Evolutionary conservation across 2,113 vertebrate genomes (phyloP), one percentile per base, ranked within the genome.

Genomic region (Bos javanicus): DNA sequence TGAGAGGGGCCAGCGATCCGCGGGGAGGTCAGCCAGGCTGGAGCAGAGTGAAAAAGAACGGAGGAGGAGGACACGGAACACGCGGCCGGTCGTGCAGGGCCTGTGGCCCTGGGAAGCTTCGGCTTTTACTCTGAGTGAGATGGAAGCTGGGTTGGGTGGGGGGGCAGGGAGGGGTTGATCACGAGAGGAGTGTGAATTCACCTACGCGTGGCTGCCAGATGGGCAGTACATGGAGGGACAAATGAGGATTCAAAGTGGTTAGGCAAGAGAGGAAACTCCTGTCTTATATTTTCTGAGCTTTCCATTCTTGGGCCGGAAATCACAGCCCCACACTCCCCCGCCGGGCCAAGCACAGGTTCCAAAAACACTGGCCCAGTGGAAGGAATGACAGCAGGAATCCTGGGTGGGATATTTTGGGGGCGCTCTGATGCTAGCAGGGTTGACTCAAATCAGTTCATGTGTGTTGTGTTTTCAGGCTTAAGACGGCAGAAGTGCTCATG

Each of bases 311-410:
- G 80, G 46, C 30, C 52, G 13, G 39, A 80, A 87, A 39, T 30
- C 14, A n/a, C 16, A 71, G 25, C 39, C 78, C 13, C 5, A 15
- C 2, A 1, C 13, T 62, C 59, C 26, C 71, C 48, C 0, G 0
- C 67, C 26, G 19, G 57, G 54, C 67, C 48, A 16, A 80, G 62
- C 5, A 26, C 9, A 43, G 46, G 28, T 59, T 85, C 59, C 21
- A 26, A 6, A 90, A 50, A 17, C 7, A 13, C 48, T 19, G 57
- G n/a, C 16, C 12, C 12, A 0, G 17, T 11, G 1, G 21, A 13
- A 39, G 71, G 57, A 56, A 15, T 46, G n/a, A 25, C 23, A 56
- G 60, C 15, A 19, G 67, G 28, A 52, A 14, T 33, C 13, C 56
- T 50, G 67, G 71, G 5, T 12, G 56, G 30, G 71, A 3, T 90